phyloP scores from a whole-genome alignment of 2,113 vertebrate species.

The Pogona vitticeps region DNA sequence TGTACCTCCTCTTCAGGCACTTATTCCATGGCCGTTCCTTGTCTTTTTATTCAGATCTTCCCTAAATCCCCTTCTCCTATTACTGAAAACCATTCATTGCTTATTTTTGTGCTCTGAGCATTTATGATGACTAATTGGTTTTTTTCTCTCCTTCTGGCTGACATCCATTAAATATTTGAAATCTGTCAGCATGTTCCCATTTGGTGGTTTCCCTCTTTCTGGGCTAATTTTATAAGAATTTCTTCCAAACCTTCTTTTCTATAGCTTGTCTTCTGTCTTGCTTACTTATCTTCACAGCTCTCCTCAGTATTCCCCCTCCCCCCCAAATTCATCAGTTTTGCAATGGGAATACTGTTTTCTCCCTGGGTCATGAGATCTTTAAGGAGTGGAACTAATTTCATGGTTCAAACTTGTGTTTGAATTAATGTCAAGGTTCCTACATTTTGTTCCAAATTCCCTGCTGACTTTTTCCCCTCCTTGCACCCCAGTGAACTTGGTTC shows the following conservation, averaged over 20 bases:
- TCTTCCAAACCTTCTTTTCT: background rate
- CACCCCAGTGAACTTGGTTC: too few species aligned
- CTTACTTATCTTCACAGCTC: background rate
- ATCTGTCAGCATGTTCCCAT: background rate
- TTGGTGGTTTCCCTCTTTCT: background rate
- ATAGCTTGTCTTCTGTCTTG: background rate
- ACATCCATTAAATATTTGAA: background rate
- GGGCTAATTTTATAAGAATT: background rate
- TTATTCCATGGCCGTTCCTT: background rate
- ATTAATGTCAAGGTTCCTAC: background rate
- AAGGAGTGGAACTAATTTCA: background rate
- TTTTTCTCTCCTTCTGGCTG: background rate
- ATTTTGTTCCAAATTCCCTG: background rate
- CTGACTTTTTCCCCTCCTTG: too few species aligned
- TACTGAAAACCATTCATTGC: too few species aligned
- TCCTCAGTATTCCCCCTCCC: background rate
- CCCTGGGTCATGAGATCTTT: background rate
- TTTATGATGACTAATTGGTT: background rate
- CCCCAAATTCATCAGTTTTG: background rate
- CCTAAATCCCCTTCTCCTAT: too few species aligned
- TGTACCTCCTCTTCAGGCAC: background rate
- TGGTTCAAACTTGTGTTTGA: background rate
- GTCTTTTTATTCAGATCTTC: background rate
- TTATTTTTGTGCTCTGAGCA: background rate
- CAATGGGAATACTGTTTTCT: background rate